Conservation (phyloP, 2,113 vertebrate genomes). For the Egretta garzetta region DNA sequence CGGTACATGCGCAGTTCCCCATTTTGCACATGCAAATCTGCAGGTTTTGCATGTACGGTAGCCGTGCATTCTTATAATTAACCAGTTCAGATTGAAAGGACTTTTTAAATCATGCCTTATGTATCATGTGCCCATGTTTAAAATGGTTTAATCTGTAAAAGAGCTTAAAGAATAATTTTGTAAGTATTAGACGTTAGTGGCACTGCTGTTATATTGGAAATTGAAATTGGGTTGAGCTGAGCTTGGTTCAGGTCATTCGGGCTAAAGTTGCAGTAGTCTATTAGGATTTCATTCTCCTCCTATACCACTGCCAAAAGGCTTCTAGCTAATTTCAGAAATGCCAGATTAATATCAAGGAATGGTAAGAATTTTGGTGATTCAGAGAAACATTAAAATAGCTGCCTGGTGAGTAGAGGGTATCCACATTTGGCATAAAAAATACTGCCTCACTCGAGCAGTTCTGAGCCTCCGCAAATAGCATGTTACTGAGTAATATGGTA, state of each 20-base stretch:
- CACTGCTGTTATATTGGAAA: constrained; percentile 25
- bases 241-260: constrained; percentile 42
- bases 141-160: constrained; percentile 40
- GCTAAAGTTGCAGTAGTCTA: constrained; percentile 37
- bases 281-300: constrained; percentile 51
- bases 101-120: background rate
- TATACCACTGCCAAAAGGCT: constrained; percentile 36
- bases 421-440: background rate
- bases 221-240: constrained; percentile 14
- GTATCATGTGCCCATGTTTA: background rate
- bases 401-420: constrained; percentile 30
- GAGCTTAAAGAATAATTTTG: constrained; percentile 39
- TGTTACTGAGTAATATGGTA: constrained; percentile 5
- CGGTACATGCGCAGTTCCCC: background rate
- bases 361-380: constrained; percentile 65
- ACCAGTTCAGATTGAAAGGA: background rate
- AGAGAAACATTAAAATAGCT: constrained; percentile 55
- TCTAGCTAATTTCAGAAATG: constrained; percentile 63
- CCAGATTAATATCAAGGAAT: constrained; percentile 54
- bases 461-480: background rate
- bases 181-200: constrained; percentile 43
- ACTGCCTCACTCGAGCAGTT: background rate
- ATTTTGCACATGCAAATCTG: background rate
- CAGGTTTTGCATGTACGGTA: background rate
- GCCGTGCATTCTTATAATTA: background rate